A percentile compares a stretch with the other conserved stretches of the same genome.
Evolutionary conservation across 2,888 invertebrate genomes (phyloP).

Genomic region (Andrena minutula): DNA sequence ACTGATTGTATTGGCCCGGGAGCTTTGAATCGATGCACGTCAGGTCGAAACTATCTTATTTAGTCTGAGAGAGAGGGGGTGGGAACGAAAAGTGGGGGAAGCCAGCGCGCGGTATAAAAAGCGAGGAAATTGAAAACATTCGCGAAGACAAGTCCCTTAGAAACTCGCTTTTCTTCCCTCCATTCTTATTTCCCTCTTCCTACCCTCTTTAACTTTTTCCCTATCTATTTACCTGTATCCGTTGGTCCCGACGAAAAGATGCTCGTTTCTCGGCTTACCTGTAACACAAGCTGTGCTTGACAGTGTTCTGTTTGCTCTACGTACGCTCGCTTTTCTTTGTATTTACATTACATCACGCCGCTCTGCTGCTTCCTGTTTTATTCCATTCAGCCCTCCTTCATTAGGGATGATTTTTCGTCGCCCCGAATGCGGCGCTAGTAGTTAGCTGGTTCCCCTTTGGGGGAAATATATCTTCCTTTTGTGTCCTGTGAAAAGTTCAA

Average conservation of each 20-base stretch:
- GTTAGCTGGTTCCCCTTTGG: too few relatives aligned
- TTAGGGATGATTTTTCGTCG: not conserved
- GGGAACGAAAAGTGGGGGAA: not conserved
- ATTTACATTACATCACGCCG: constrained; percentile 1
- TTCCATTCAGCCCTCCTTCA: too few relatives aligned
- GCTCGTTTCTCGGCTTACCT: constrained; percentile 27
- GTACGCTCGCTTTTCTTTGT: constrained; percentile 6
- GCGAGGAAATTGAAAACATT: constrained; percentile 59
- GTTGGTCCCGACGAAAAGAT: constrained; percentile 14
- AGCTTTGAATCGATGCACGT: constrained; percentile 15
- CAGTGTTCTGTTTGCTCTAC: constrained; percentile 14
- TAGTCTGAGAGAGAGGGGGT: not conserved
- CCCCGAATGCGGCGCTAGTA: not conserved
- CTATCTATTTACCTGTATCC: constrained; percentile 32
- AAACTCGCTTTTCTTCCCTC: constrained; percentile 18
- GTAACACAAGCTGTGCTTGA: constrained; percentile 25
- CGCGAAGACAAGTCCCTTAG: constrained; percentile 38
- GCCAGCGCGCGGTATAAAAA: not conserved
- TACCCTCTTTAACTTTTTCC: constrained; percentile 9
- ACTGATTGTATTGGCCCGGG: not conserved
- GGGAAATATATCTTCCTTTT: too few relatives aligned
- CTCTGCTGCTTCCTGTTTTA: not conserved
- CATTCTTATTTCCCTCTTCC: not conserved
- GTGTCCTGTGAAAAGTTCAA: too few relatives aligned
- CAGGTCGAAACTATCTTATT: constrained; percentile 7